phyloP scores from a whole-genome alignment of 1,140 invertebrate species.

The Drosophila bocki region DNA sequence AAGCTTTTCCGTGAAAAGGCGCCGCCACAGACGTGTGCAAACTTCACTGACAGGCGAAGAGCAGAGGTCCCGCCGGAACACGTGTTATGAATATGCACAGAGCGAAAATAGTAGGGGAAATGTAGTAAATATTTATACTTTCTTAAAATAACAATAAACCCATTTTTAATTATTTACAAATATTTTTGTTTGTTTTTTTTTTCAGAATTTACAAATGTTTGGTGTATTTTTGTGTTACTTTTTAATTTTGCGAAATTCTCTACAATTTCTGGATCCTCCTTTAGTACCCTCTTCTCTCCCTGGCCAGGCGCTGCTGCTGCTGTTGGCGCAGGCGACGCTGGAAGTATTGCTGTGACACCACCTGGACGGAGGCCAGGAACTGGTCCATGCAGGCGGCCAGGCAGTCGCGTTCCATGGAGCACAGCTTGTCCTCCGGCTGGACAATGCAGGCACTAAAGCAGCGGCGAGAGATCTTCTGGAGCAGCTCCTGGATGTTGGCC shows the following conservation, averaged over 20 bases:
- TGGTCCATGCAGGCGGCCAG: slow-evolving; percentile 37
- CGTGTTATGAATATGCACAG: not conserved
- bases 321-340: slow-evolving; percentile 30
- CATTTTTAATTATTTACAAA: too few species aligned
- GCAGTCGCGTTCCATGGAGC: slow-evolving; percentile 28
- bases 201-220: too few species aligned
- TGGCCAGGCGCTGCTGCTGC: slow-evolving; percentile 1
- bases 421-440: slow-evolving; percentile 15
- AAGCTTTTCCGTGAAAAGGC: slow-evolving; percentile 8
- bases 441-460: slow-evolving; percentile 30
- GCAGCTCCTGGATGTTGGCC: slow-evolving; percentile 50
- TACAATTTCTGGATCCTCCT: not conserved
- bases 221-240: not conserved
- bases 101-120: not conserved
- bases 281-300: not conserved
- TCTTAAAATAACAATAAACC: too few species aligned
- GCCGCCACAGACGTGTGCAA: slow-evolving; percentile 8
- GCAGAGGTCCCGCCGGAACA: not conserved
- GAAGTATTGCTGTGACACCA: slow-evolving; percentile 46
- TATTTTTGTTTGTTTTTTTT: too few species aligned
- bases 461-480: slow-evolving; percentile 33
- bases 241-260: not conserved
- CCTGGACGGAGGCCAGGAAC: slow-evolving; percentile 33
- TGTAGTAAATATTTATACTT: too few species aligned
- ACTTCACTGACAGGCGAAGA: not conserved